Evolutionary conservation across 2,113 vertebrate genomes (phyloP), one percentile per base, ranked within the genome.

Genomic region (Numida meleagris): DNA sequence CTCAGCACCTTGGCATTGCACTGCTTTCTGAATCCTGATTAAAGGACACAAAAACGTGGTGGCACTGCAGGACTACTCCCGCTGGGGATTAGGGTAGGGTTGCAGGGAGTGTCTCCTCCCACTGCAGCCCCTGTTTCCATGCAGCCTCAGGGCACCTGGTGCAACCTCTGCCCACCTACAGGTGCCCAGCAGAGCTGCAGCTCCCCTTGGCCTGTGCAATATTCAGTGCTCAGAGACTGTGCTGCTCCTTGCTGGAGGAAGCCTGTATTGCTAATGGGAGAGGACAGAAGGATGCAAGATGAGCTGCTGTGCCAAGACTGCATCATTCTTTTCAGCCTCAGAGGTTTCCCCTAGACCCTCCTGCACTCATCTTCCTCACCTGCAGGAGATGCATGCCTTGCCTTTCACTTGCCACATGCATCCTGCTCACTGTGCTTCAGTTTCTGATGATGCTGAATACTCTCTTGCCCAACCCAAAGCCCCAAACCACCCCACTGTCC

Each of bases 231-330:
- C 62, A 43, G n/a, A 68, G 53, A 11, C 23, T 43, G 4, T 57
- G 36, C 34, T 50, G 29, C 29, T 38, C 10, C 31, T 67, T 14
- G 25, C 14, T 27, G 38, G 25, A 51, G 11, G 72, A 72, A 7
- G 10, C 13, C 42, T 2, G 6, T 48, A 42, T 48, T 53, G 29
- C 29, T 43, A 23, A 42, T 3, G 4, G 40, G 5, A 86, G 42
- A 31, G 7, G 9, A 9, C 2, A 53, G 40, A 43, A 75, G 43
- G 25, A 21, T 3, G 1, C 38, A 16, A 21, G 14, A 48, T 75
- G 38, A 88, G 25, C 63, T 2, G 1, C 62, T n/a, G 1, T 46
- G 55, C 14, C 36, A 57, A 20, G 12, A 46, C 11, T 0, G 0
- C 24, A 14, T 34, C 3, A 24, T 36, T 57, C 21, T 21, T 38